Evolutionary conservation across 2,888 invertebrate genomes (phyloP), one percentile per base, ranked within the genome.

Genomic region (Andrena camellia): DNA sequence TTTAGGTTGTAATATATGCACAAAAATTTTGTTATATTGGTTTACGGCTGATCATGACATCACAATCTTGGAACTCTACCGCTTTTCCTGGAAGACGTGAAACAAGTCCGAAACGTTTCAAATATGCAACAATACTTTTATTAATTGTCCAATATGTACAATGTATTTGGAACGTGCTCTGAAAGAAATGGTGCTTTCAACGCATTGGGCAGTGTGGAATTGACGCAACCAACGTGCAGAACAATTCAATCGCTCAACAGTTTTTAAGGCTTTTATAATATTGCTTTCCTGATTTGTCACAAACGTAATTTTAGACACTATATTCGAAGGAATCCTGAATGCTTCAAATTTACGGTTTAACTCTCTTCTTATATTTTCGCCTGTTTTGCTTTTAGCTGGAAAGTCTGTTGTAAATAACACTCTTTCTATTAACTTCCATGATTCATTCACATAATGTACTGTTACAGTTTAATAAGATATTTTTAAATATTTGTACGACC

Each of bases 121-220:
- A 33, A 33, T 33, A 33, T 33, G 33, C 2, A 33, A 33, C 33
- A 33, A 33, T 33, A 33, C 33, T 33, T 33, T 33, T 33, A 8
- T 29, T 29, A 29, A 8, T 33, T 33, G 33, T 33, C 33, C 8
- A 33, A 33, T 8, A 33, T 33, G 33, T 33, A 8, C 33, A 8
- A 33, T 33, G 33, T 33, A 33, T 7, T 33, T 2, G 33, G 1
- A 33, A 33, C 33, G 5, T 20, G 62, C 20, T 62, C 20, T 7
- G 20, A 33, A 33, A 62, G 62, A 10, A 62, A 62, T 62, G 31
- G 62, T 33, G n/a, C 62, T 8, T 33, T 62, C 13, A 62, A 62
- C 5, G 33, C 62, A 33, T 20, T 62, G n/a, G 33, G 33, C 31
- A 31, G 31, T 31, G 31, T 31, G 31, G 31, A 31, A 31, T 31